Percentiles rank a stretch among this genome's conserved stretches.
Evolutionary conservation across 2,797 vertebrate genomes (phyloP).

Genomic region (Carduelis carduelis): DNA sequence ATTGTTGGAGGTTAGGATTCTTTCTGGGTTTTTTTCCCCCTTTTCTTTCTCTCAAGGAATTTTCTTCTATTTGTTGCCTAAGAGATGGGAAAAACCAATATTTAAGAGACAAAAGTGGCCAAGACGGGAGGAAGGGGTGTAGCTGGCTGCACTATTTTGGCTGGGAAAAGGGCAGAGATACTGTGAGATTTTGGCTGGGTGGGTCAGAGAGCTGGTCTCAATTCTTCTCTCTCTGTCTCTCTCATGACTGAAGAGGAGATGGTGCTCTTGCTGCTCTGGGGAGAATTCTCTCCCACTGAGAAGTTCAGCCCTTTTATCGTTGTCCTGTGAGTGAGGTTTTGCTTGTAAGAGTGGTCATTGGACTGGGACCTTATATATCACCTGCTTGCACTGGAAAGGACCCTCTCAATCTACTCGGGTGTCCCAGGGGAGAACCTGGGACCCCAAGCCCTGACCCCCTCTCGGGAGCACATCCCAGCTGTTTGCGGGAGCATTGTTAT

Average conservation of each 20-base stretch:
- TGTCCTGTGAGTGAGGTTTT: background rate
- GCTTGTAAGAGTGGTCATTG: accelerated
- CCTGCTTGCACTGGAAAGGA: background rate
- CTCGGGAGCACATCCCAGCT: accelerated
- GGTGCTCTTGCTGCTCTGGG: background rate
- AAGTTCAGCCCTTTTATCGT: background rate
- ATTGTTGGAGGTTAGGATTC: background rate
- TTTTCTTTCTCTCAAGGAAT: background rate
- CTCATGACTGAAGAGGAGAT: background rate
- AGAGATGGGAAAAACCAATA: background rate
- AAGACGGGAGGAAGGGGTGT: accelerated
- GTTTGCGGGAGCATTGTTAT: accelerated
- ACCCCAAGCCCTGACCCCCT: accelerated
- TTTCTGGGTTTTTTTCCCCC: accelerated
- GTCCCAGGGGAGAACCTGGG: too few relatives aligned
- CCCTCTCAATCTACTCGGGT: accelerated
- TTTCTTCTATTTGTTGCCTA: background rate
- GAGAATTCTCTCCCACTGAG: background rate
- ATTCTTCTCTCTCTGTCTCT: accelerated
- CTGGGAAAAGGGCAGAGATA: background rate
- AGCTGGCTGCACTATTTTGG: too few relatives aligned
- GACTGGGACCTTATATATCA: accelerated
- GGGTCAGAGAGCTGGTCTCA: accelerated
- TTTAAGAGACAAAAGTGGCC: background rate
- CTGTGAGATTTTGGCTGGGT: accelerated